A percentile compares a stretch with the other conserved stretches of the same genome.
Conservation (phyloP, 2,797 vertebrate genomes). For the Danio kyathit region DNA sequence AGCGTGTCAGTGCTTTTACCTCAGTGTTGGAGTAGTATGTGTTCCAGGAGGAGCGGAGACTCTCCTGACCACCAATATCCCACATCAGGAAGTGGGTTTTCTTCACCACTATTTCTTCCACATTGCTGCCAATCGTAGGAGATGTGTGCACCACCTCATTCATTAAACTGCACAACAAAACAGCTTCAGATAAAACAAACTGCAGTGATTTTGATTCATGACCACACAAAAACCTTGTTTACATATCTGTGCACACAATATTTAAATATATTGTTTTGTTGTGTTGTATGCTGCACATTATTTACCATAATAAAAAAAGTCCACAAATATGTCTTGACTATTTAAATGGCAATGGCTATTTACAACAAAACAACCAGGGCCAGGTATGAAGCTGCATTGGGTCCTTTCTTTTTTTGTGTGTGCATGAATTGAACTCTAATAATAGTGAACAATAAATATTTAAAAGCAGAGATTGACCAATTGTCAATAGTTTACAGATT, state of each 20-base stretch:
- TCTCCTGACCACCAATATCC: constrained; percentile 86
- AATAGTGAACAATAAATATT: too few relatives aligned
- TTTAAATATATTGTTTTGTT: background rate
- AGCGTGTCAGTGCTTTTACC: constrained; percentile 66
- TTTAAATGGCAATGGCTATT: too few relatives aligned
- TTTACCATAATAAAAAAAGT: background rate
- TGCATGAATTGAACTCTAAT: too few relatives aligned
- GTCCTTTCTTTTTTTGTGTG: too few relatives aligned
- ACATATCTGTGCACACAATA: background rate
- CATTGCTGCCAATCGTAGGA: constrained; percentile 85
- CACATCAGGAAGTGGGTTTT: constrained; percentile 88
- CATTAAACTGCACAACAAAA: constrained; percentile 75
- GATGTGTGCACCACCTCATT: constrained; percentile 86
- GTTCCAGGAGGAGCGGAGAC: constrained; percentile 84
- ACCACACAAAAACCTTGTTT: background rate
- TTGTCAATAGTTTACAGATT: too few relatives aligned
- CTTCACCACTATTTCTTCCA: constrained; percentile 86
- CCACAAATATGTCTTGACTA: too few relatives aligned
- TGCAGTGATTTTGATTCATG: background rate
- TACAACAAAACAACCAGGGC: too few relatives aligned
- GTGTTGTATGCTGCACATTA: background rate
- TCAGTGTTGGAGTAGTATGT: constrained; percentile 87
- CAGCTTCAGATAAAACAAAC: constrained; percentile 14
- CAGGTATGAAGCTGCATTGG: too few relatives aligned
- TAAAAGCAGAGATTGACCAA: too few relatives aligned